Percentiles rank a stretch among this genome's conserved stretches.
phyloP scores from a whole-genome alignment of 1,140 invertebrate species.

The Pseudomyrmex flavicornis region DNA sequence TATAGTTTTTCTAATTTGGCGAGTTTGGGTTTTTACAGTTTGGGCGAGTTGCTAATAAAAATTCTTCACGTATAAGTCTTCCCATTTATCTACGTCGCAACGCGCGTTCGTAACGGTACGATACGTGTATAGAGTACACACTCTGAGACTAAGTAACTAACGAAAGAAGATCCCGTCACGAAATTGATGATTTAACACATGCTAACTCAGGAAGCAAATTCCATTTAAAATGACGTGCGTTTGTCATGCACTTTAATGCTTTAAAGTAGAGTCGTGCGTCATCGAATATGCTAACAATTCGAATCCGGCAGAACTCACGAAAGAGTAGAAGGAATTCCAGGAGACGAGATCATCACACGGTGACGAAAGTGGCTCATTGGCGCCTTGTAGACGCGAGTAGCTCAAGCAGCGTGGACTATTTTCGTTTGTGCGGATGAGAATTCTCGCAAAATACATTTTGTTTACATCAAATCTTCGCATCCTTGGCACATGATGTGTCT shows the following conservation, averaged over 20 bases:
- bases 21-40: no score
- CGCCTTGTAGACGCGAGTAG: slow-evolving; percentile 29
- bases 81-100: no score
- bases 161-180: neutral
- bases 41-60: no score
- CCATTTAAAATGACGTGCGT: slow-evolving; percentile 20
- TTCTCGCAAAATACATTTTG: slow-evolving; percentile 31
- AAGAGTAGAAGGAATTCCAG: neutral
- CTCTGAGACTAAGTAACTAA: neutral
- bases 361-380: slow-evolving; percentile 7
- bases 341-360: slow-evolving; percentile 21
- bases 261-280: slow-evolving; percentile 6
- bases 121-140: neutral
- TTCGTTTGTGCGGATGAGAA: slow-evolving; percentile 21
- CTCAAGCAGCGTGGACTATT: slow-evolving; percentile 34
- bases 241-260: neutral
- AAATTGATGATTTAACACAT: slow-evolving; percentile 38
- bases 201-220: slow-evolving; percentile 27
- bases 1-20: no score
- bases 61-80: no score
- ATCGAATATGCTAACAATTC: slow-evolving; percentile 8
- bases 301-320: neutral
- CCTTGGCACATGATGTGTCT: slow-evolving; percentile 37
- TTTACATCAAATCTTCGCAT: slow-evolving; percentile 50
- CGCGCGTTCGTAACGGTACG: neutral